phyloP scores from a whole-genome alignment of 2,888 invertebrate genomes.

The Caenorhabditis virilis region DNA sequence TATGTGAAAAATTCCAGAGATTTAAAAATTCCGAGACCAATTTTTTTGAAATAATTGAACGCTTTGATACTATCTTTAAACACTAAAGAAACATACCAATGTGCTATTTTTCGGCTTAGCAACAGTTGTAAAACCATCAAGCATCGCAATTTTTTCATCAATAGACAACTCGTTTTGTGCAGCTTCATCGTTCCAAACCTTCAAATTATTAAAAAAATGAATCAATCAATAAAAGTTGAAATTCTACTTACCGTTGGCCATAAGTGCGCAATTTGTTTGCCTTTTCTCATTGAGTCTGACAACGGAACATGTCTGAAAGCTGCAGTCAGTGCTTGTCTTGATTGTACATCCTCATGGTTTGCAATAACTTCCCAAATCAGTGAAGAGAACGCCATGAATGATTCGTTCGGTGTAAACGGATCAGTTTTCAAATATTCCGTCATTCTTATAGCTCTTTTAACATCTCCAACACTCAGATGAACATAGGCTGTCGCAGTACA shows the following conservation, averaged over 20 bases:
- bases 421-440: conserved; percentile 20
- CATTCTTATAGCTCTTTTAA: conserved; percentile 37
- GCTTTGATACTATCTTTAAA: neutral
- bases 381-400: conserved; percentile 38
- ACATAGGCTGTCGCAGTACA: conserved; percentile 35
- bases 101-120: conserved; percentile 23
- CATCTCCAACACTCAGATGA: conserved; percentile 47
- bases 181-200: conserved; percentile 41
- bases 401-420: conserved; percentile 1
- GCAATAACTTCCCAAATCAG: conserved; percentile 51
- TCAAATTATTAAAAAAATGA: conserved; percentile 1
- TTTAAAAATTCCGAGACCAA: too few relatives aligned
- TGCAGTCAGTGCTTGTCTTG: conserved; percentile 30
- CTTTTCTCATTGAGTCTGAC: conserved; percentile 40
- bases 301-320: conserved; percentile 47
- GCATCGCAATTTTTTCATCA: conserved; percentile 44
- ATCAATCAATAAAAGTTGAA: neutral
- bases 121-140: conserved; percentile 37
- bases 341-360: conserved; percentile 53
- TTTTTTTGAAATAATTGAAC: neutral
- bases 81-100: conserved; percentile 13
- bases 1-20: too few relatives aligned
- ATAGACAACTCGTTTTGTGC: conserved; percentile 34
- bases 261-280: conserved; percentile 41
- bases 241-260: conserved; percentile 39